Percentiles rank a stretch among this genome's conserved stretches.
Evolutionary conservation across 2,113 vertebrate genomes (phyloP).

Genomic region (Clupea harengus): DNA sequence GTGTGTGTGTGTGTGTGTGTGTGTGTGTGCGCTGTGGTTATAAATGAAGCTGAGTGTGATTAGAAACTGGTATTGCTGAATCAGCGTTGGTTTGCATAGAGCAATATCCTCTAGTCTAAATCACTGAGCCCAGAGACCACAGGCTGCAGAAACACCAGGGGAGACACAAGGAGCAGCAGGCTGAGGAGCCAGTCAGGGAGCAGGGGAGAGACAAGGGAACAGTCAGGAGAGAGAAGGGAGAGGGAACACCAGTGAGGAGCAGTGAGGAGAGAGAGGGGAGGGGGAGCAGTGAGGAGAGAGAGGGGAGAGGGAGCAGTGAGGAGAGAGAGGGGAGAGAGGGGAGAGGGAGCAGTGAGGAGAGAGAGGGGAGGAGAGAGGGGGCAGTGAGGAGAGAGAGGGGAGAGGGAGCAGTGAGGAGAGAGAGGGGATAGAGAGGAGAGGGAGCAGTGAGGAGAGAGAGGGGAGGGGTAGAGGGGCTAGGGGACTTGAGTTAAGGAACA

Average conservation of each 20-base stretch:
- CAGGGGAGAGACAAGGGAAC: background rate
- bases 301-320: background rate
- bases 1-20: conserved; percentile 1
- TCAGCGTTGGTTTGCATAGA: conserved; percentile 80
- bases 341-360: background rate
- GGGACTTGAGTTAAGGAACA: no score
- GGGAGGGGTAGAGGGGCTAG: no score
- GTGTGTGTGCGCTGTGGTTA: conserved; percentile 45
- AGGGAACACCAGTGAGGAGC: background rate
- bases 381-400: background rate
- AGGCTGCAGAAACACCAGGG: background rate
- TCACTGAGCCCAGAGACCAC: background rate
- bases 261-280: background rate
- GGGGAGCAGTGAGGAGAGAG: background rate
- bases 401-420: background rate
- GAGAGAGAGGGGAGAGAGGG: background rate
- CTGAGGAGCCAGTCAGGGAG: background rate
- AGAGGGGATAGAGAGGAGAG: background rate
- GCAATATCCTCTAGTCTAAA: conserved; percentile 64
- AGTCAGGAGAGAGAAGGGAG: background rate
- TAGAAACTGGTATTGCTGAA: conserved; percentile 73
- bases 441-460: background rate
- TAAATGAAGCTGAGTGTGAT: conserved; percentile 71
- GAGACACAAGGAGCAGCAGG: background rate
- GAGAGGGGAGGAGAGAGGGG: background rate